phyloP scores from a whole-genome alignment of 2,113 vertebrate genomes.

The Sturnus vulgaris region DNA sequence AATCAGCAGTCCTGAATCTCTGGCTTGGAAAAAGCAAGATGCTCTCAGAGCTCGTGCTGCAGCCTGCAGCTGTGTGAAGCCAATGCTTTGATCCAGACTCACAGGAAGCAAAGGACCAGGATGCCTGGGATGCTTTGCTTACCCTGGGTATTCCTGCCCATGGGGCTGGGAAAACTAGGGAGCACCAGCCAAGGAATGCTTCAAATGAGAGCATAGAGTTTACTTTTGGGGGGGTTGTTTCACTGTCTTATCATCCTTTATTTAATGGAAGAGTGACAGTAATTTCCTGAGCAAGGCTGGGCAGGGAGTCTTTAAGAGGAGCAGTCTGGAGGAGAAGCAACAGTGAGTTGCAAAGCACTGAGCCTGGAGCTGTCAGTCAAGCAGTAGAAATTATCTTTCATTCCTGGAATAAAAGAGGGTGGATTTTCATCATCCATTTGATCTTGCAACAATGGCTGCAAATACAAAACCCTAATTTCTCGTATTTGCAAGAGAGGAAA shows the following conservation, averaged over 20 bases:
- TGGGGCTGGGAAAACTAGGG: not conserved
- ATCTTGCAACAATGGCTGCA: not conserved
- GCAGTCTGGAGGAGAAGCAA: not conserved
- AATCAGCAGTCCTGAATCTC: not conserved
- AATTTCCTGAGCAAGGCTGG: not conserved
- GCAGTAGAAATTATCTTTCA: not conserved
- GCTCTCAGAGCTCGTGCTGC: not conserved
- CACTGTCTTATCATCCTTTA: not conserved
- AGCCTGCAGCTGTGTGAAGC: not conserved
- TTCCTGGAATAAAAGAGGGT: not conserved
- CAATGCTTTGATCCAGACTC: not conserved
- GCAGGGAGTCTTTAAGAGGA: not conserved
- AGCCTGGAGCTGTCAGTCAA: not conserved
- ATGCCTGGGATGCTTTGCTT: not conserved
- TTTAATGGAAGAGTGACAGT: not conserved
- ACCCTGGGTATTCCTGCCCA: not conserved
- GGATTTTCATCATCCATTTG: not conserved
- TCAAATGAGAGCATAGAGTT: not conserved
- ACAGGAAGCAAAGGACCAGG: not conserved
- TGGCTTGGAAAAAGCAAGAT: not conserved
- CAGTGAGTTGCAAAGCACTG: not conserved
- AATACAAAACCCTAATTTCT: not conserved
- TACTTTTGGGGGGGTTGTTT: not conserved
- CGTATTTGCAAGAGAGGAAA: not conserved
- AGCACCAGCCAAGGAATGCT: not conserved